Conservation (phyloP, 2,113 vertebrate genomes). For the Maccullochella peelii region DNA sequence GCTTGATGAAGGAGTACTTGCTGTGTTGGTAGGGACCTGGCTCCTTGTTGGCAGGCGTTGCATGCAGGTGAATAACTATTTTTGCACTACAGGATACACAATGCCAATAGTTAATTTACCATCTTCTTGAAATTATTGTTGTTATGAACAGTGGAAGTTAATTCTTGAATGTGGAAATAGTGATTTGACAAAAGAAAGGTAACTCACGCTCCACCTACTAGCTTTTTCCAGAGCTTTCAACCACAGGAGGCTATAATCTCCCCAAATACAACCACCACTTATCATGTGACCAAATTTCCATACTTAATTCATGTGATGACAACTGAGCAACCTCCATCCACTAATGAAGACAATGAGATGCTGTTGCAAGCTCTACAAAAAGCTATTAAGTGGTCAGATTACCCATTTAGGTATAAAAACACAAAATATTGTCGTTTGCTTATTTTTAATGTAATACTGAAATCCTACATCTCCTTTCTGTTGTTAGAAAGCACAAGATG, state of each 20-base stretch:
- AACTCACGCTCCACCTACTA: background rate
- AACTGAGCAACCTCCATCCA: background rate
- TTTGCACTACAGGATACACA: constrained; percentile 88
- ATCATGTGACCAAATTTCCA: background rate
- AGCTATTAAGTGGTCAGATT: background rate
- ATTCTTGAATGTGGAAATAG: background rate
- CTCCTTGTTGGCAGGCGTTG: constrained; percentile 88
- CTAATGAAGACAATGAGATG: background rate
- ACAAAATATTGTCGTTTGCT: background rate
- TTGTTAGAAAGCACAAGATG: background rate
- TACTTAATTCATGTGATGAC: background rate
- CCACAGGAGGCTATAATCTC: background rate
- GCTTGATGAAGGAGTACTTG: constrained; percentile 93
- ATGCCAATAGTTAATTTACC: background rate
- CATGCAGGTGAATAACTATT: constrained; percentile 95
- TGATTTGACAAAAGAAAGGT: background rate
- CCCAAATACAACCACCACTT: background rate
- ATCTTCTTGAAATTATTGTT: background rate
- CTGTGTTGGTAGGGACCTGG: constrained; percentile 95
- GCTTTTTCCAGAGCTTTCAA: background rate
- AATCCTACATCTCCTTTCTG: background rate
- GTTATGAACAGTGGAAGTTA: background rate
- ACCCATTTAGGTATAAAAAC: background rate
- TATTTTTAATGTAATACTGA: background rate
- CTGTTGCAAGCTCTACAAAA: background rate